phyloP scores from a whole-genome alignment of 2,888 invertebrate species.

The Apamea epomidion region DNA sequence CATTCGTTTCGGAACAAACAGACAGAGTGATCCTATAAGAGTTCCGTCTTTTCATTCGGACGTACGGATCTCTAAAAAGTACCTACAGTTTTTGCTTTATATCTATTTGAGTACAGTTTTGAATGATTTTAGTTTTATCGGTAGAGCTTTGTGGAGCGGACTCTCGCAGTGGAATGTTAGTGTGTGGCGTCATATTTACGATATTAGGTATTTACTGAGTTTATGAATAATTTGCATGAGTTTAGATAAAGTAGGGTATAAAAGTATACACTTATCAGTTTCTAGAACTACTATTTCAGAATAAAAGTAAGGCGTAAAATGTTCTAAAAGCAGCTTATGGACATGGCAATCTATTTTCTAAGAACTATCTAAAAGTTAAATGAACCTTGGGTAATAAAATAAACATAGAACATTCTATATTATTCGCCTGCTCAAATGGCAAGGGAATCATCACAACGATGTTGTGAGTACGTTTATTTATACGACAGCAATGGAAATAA shows the following conservation, averaged over 20 bases:
- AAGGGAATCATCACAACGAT: constrained; percentile 25
- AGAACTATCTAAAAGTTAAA: constrained; percentile 15
- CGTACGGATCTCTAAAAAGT: neutral
- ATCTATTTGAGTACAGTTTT: neutral
- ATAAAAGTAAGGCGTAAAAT: neutral
- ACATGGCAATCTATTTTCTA: constrained; percentile 24
- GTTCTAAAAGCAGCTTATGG: neutral
- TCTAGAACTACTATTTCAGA: neutral
- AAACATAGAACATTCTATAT: constrained; percentile 42
- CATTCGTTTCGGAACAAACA: too few species aligned
- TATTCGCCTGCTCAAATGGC: constrained; percentile 18
- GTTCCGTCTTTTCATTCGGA: too few species aligned
- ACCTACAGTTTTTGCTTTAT: neutral
- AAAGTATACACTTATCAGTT: too few species aligned
- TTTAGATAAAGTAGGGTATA: neutral
- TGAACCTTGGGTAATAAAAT: constrained; percentile 37
- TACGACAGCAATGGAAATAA: neutral
- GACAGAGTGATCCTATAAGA: too few species aligned
- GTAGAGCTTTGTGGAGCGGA: neutral
- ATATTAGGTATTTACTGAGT: neutral
- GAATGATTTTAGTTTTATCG: neutral
- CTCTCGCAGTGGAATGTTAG: neutral
- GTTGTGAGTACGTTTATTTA: constrained; percentile 19
- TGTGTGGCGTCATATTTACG: neutral
- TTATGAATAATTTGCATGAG: neutral